phyloP scores from a whole-genome alignment of 1,140 invertebrate species.

The Melanaphis sacchari region DNA sequence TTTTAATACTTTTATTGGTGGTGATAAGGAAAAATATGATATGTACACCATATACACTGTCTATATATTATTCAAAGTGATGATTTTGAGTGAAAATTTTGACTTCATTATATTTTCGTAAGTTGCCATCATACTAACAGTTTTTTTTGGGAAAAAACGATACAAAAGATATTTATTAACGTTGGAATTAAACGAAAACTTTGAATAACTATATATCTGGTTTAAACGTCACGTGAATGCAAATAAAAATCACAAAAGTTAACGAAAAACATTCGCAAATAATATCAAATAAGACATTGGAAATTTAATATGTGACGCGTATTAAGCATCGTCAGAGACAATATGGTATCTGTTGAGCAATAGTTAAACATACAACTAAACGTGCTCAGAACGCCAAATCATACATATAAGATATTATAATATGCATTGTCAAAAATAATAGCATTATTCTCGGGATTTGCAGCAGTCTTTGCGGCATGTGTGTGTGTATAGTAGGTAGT shows the following conservation, averaged over 20 bases:
- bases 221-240: not conserved
- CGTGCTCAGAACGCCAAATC: not conserved
- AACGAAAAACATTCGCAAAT: not conserved
- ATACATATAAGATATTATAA: not conserved
- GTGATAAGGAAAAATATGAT: too few species aligned
- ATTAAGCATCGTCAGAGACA: not conserved
- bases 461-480: not conserved
- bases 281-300: not conserved
- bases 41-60: too few species aligned
- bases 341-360: not conserved
- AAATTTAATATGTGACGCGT: not conserved
- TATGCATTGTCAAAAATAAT: not conserved
- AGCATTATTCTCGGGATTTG: constrained; percentile 9
- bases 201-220: not conserved
- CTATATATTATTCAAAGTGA: too few species aligned
- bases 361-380: not conserved
- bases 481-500: not conserved
- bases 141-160: too few species aligned
- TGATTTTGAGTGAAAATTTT: too few species aligned
- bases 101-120: too few species aligned
- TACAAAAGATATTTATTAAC: too few species aligned
- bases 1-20: too few species aligned
- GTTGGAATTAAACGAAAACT: too few species aligned
- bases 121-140: too few species aligned
- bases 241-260: not conserved